Base-by-base conservation (phyloP, 1,140 invertebrate species). In the Yoshiicerus persimilis region DNA sequence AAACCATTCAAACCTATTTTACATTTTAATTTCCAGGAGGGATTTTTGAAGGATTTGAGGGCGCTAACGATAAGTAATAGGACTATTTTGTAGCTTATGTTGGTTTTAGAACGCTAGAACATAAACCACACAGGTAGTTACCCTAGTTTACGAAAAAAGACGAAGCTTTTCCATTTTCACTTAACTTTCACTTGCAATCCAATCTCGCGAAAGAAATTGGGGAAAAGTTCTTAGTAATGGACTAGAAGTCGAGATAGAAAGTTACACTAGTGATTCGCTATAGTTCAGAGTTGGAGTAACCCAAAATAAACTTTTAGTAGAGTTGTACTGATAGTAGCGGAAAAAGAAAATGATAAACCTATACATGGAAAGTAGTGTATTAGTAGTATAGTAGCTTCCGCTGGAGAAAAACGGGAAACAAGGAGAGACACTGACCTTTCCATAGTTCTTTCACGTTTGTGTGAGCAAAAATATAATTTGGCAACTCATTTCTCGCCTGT, bases 201-300 rank as follows among this genome's bases (percentile, higher is more conserved):
- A 77, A 77, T 77, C 70, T 77, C 16, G 70, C 70, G 27, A 77
- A 77, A 70, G 64, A 77, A 77, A 77, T 77, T 77, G 70, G 20
- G 64, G 64, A 56, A 70, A 70, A 70, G 32, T 77, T 77, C 70
- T 77, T 36, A 30, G 27, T 30, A 34, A n/a, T 77, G 20, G 32
- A 34, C 16, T 36, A 13, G 70, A 77, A 32, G 70, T 34, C 3
- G 70, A 36, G 32, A n/a, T 34, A 77, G 70, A 36, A 34, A 34
- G 16, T 77, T 32, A n/a, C 16, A 34, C 27, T n/a, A 6, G 10
- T 16, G 11, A 77, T 4, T 27, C 64, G 11, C 64, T 66, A 27
- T 66, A 66, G 25, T 23, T 56, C n/a, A 56, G 5, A 56, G 47
- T n/a, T n/a, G 20, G 20, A 56, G 16, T 56, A 56, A 56, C 47